Percentiles rank a stretch among this genome's conserved stretches.
phyloP scores from a whole-genome alignment of 2,797 vertebrate genomes.

The Salmo trutta region DNA sequence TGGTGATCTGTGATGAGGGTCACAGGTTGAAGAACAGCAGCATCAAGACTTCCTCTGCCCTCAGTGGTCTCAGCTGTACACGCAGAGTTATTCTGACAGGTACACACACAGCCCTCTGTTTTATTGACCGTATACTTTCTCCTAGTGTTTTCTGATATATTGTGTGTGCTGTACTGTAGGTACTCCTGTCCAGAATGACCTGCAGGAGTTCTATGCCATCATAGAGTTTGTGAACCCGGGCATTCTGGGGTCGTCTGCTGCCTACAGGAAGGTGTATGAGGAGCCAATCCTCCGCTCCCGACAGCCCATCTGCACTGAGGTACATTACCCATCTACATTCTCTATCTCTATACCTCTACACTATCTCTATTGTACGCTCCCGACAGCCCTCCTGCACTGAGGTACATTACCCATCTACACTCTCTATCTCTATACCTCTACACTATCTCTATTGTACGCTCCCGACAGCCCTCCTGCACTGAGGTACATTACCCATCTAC shows the following conservation, averaged over 20 bases:
- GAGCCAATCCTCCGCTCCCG: slow-evolving; percentile 89
- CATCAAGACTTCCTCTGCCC: slow-evolving; percentile 91
- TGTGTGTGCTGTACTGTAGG: slow-evolving; percentile 71
- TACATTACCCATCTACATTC: slow-evolving; percentile 41
- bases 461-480: no score
- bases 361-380: no score
- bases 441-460: no score
- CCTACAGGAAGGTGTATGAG: slow-evolving; percentile 93
- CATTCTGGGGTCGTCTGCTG: slow-evolving; percentile 86
- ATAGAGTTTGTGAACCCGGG: slow-evolving; percentile 98
- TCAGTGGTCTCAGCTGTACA: slow-evolving; percentile 83
- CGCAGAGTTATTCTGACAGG: slow-evolving; percentile 94
- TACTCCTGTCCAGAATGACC: slow-evolving; percentile 96
- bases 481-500: no score
- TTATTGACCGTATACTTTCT: background rate
- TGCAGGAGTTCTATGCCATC: slow-evolving; percentile 96
- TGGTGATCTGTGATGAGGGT: slow-evolving; percentile 95
- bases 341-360: background rate
- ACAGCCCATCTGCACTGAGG: slow-evolving; percentile 87
- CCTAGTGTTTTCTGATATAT: background rate
- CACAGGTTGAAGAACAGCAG: slow-evolving; percentile 95
- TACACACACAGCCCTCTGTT: slow-evolving; percentile 45
- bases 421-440: no score
- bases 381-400: no score
- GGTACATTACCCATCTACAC: no score